Conservation (phyloP, 2,888 invertebrate genomes). For the Diploptera punctata region DNA sequence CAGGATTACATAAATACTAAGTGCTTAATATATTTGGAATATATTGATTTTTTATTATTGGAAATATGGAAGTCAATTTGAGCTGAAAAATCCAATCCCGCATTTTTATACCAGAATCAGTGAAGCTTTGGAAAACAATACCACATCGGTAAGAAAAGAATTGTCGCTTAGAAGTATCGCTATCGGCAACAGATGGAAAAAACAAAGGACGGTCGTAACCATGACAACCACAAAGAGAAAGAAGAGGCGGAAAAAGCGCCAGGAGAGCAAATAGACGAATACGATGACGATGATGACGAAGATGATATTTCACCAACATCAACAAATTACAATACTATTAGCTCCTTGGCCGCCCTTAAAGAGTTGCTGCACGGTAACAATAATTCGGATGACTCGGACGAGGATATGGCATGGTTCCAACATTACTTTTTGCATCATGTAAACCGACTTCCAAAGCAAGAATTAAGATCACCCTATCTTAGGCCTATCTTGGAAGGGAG, state of each 20-base stretch:
- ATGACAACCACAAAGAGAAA: conserved; percentile 33
- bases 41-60: too few species aligned
- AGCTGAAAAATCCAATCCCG: too few species aligned
- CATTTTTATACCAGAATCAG: too few species aligned
- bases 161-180: not conserved
- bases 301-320: conserved; percentile 70
- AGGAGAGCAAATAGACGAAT: conserved; percentile 59
- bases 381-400: conserved; percentile 60
- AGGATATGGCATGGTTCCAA: conserved; percentile 64
- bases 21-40: too few species aligned
- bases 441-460: conserved; percentile 69
- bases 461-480: conserved; percentile 54
- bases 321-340: conserved; percentile 74
- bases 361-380: conserved; percentile 65
- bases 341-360: conserved; percentile 70
- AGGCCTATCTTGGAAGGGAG: conserved; percentile 53
- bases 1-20: too few species aligned
- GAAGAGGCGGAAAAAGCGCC: conserved; percentile 32
- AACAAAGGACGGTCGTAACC: conserved; percentile 6
- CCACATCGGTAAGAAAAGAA: too few species aligned
- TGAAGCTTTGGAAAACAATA: too few species aligned
- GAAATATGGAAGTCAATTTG: too few species aligned
- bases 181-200: not conserved
- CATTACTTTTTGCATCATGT: conserved; percentile 78
- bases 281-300: conserved; percentile 54